Evolutionary conservation across 1,140 invertebrate species (phyloP).

Genomic region (Drosophila chauvacae): DNA sequence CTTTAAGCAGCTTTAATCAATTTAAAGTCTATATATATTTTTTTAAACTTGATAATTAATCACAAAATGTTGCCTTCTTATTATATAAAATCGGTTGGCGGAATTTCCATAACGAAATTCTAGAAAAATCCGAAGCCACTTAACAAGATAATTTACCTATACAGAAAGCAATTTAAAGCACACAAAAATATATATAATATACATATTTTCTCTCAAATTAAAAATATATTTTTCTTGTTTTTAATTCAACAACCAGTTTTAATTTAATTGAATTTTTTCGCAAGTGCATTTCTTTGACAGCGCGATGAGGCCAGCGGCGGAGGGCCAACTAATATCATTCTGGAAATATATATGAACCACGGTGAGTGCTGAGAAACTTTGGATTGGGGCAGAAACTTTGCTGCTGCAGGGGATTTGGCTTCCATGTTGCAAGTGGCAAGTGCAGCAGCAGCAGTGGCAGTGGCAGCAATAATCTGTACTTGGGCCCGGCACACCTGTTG

Average conservation of each 20-base stretch:
- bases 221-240: too few species aligned
- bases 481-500: conserved; percentile 74
- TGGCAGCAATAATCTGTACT: conserved; percentile 17
- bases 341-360: conserved; percentile 77
- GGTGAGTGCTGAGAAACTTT: conserved; percentile 65
- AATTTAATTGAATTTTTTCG: neutral
- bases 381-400: conserved; percentile 55
- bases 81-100: neutral
- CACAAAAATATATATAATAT: neutral
- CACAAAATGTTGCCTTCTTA: neutral
- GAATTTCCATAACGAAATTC: too few species aligned
- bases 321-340: conserved; percentile 77
- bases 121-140: neutral
- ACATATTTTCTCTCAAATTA: neutral
- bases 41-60: neutral
- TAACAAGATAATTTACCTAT: neutral
- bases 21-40: neutral
- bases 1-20: neutral
- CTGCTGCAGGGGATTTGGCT: conserved; percentile 77
- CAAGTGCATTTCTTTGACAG: conserved; percentile 20
- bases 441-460: conserved; percentile 41
- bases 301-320: conserved; percentile 33
- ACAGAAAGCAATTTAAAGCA: neutral
- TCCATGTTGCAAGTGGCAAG: conserved; percentile 62
- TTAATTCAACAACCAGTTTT: neutral